Evolutionary conservation across 2,113 vertebrate genomes (phyloP), one percentile per base, ranked within the genome.

Genomic region (Crotalus tigris): DNA sequence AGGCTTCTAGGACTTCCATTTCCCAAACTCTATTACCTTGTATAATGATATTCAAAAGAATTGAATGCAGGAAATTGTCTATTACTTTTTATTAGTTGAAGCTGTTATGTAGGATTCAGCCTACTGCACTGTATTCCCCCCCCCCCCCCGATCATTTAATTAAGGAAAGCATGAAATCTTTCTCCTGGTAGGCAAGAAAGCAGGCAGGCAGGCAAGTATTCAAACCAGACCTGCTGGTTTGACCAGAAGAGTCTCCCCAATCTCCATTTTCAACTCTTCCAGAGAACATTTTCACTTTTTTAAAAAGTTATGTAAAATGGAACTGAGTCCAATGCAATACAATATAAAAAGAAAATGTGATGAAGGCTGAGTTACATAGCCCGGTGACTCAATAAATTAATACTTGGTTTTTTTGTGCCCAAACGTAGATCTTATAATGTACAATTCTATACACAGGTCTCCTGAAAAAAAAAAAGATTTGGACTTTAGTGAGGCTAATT

Each of bases 1-100:
- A 98, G 98, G 98, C 98, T 97, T 98, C 97, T 96, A 97, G 98
- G 98, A 97, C 98, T 98, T 98, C 97, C 97, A 96, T 98, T 98
- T 98, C 98, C 98, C 96, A 98, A 98, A 98, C 98, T 98, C 98
- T 98, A 99, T 99, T 98, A 98, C 98, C 97, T 97, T 98, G 97
- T 98, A 97, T 98, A 98, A 99, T 98, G 97, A 97, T 98, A 97
- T 98, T 99, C 97, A 98, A 98, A 97, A 96, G 97, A 98, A 98
- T 96, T 97, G 97, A 98, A 98, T 96, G 97, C 95, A 97, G 98
- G 97, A 98, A 97, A 98, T 98, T 98, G 98, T 98, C 98, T 98
- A 97, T 98, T 98, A 97, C 98, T 98, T 98, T 98, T 98, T 98
- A 98, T 98, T 98, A 98, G 98, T 98, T 95, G 97, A 97, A 98